Evolutionary conservation across 2,797 vertebrate species (phyloP).

Genomic region (Acipenser ruthenus): DNA sequence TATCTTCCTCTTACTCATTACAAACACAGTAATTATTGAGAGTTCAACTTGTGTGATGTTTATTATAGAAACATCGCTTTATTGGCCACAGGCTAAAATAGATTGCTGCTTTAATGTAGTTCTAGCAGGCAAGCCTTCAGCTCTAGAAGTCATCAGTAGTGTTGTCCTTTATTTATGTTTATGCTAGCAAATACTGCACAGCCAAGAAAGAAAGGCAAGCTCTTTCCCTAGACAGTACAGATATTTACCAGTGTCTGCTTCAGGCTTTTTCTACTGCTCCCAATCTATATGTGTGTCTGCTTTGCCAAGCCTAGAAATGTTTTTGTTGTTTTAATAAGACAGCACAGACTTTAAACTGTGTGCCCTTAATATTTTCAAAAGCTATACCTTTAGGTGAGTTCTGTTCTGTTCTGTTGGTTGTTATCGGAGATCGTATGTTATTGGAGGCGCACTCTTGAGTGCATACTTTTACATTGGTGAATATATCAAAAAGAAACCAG

Average conservation of each 20-base stretch:
- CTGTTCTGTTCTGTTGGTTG: slow-evolving; percentile 9
- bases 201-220: not conserved
- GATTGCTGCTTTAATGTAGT: not conserved
- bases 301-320: slow-evolving; percentile 3
- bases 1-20: not conserved
- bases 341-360: not conserved
- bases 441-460: not conserved
- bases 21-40: not conserved
- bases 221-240: not conserved
- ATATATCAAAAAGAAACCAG: not conserved
- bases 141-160: not conserved
- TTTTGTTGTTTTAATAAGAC: slow-evolving; percentile 9
- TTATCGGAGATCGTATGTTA: slow-evolving; percentile 5
- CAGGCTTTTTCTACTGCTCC: not conserved
- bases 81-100: slow-evolving; percentile 1
- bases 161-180: slow-evolving; percentile 1
- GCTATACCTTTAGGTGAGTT: slow-evolving; percentile 8
- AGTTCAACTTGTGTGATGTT: not conserved
- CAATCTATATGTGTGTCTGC: slow-evolving; percentile 1
- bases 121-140: not conserved
- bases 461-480: not conserved
- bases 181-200: not conserved
- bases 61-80: not conserved
- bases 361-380: slow-evolving; percentile 5
- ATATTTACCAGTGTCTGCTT: slow-evolving; percentile 1